Percentiles rank a stretch among this genome's conserved stretches.
Evolutionary conservation across 2,113 vertebrate genomes (phyloP).

Genomic region (Scytalopus superciliaris): DNA sequence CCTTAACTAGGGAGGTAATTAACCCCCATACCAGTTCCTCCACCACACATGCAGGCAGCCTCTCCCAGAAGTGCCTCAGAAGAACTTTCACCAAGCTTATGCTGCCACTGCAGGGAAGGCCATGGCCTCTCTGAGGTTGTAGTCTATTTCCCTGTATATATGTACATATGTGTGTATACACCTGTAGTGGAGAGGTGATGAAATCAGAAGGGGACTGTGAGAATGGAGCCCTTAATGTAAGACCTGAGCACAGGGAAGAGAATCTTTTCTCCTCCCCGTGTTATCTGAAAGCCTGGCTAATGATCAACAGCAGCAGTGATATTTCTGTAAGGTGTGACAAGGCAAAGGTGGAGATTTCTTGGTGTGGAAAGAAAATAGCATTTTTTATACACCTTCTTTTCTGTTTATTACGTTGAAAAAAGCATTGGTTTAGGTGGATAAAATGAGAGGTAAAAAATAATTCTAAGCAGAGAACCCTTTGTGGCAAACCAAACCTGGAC

Average conservation of each 20-base stretch:
- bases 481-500: neutral
- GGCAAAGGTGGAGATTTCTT: neutral
- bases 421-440: neutral
- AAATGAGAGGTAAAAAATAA: neutral
- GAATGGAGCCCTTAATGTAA: neutral
- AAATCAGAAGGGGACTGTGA: neutral
- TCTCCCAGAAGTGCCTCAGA: neutral
- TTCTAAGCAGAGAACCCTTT: neutral
- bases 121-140: neutral
- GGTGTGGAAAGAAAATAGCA: neutral
- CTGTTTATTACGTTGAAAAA: neutral
- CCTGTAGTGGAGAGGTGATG: no score
- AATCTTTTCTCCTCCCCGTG: neutral
- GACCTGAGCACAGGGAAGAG: neutral
- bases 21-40: neutral
- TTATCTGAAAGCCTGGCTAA: neutral
- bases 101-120: neutral
- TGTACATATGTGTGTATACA: accelerated
- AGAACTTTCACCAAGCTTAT: accelerated
- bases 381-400: neutral
- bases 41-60: neutral
- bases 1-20: neutral
- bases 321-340: neutral
- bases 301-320: neutral
- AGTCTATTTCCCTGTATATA: accelerated